These are phyloP conservation scores for Phenganax stokvisi DNA, from an alignment of 92 coral and sea anemone species.

Conservation along the genomic window DNA sequence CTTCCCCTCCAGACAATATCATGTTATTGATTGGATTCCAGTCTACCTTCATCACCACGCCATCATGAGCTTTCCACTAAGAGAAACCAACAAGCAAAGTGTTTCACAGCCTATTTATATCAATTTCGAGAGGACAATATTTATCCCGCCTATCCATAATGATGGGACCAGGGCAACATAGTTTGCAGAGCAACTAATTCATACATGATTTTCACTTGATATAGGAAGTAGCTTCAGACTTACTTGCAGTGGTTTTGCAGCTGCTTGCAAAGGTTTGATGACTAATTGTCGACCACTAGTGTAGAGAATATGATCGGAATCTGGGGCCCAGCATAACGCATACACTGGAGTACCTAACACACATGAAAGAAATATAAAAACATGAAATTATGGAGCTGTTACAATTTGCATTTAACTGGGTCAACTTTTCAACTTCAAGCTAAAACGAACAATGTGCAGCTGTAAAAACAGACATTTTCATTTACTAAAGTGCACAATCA, in stretches of 20 bases:
- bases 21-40: conserved; percentile 96
- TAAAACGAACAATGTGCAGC: too few relatives aligned
- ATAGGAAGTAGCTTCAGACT: background rate
- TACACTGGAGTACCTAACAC: conserved; percentile 80
- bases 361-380: background rate
- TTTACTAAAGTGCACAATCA: too few relatives aligned
- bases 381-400: background rate
- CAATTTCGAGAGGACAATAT: too few relatives aligned
- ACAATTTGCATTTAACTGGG: too few relatives aligned
- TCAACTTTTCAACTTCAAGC: too few relatives aligned
- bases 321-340: conserved; percentile 96
- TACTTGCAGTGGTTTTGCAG: conserved; percentile 98
- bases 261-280: conserved; percentile 94
- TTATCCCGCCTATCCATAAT: too few relatives aligned
- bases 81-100: background rate
- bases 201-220: too few relatives aligned
- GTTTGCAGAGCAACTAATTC: too few relatives aligned
- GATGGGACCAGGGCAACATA: too few relatives aligned
- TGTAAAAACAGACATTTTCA: too few relatives aligned
- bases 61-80: conserved; percentile 99
- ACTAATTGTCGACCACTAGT: conserved; percentile 93
- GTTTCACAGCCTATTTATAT: too few relatives aligned
- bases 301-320: conserved; percentile 89
- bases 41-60: conserved; percentile 82
- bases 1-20: conserved; percentile 97